Conservation (phyloP, 23 tunicate species). For the Phallusia fumigata region DNA sequence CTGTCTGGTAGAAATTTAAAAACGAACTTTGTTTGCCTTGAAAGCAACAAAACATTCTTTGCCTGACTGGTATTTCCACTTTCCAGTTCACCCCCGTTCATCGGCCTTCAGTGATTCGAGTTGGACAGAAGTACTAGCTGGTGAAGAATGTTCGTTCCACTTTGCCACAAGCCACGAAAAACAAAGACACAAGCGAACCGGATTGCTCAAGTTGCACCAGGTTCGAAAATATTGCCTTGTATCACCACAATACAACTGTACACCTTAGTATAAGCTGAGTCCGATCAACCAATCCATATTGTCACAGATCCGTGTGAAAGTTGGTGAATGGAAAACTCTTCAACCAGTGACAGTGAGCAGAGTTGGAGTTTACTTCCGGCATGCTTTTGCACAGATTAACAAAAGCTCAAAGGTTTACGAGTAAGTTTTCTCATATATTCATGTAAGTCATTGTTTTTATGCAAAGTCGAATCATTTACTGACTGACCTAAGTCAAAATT, state of each 20-base stretch:
- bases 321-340: slow-evolving; percentile 72
- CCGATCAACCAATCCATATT: neutral
- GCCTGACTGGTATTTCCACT: neutral
- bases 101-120: neutral
- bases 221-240: neutral
- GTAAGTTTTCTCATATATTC: slow-evolving; percentile 30
- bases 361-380: slow-evolving; percentile 95
- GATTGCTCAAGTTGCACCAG: slow-evolving; percentile 24
- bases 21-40: no score
- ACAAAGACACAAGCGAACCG: slow-evolving; percentile 79
- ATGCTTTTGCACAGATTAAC: slow-evolving; percentile 63
- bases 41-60: no score
- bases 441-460: no score
- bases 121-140: slow-evolving; percentile 17
- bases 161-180: slow-evolving; percentile 71
- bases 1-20: no score
- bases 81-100: neutral
- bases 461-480: no score
- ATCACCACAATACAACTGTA: neutral
- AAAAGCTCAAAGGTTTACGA: slow-evolving; percentile 59
- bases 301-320: slow-evolving; percentile 60
- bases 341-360: slow-evolving; percentile 93
- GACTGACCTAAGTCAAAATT: no score
- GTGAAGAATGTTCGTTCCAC: slow-evolving; percentile 48
- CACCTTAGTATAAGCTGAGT: no score